A percentile compares a stretch with the other conserved stretches of the same genome.
phyloP scores from a whole-genome alignment of 2,797 vertebrate species.

The Sphenopsis melanotis region DNA sequence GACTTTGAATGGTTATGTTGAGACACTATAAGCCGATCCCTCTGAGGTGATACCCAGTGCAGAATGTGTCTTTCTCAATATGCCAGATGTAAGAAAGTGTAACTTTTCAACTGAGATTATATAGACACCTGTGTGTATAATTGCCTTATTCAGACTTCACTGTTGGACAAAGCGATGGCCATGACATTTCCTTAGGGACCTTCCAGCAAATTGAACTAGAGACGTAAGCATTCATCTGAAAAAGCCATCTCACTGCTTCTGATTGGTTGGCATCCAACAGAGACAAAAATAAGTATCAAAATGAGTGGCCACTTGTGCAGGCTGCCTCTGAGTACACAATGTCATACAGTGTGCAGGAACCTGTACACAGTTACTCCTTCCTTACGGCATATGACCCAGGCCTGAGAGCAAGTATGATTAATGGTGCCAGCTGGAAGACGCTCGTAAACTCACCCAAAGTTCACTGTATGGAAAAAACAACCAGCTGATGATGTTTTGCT shows the following conservation, averaged over 20 bases:
- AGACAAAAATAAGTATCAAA: not conserved
- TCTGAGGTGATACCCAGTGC: not conserved
- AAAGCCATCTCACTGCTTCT: not conserved
- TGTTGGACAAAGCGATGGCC: not conserved
- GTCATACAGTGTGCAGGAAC: fast-evolving
- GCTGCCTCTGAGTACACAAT: fast-evolving
- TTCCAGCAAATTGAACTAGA: not conserved
- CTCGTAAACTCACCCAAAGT: not conserved
- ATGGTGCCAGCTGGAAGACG: not conserved
- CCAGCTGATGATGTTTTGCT: not conserved
- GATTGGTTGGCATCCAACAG: not conserved
- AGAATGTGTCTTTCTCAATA: not conserved
- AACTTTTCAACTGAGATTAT: not conserved
- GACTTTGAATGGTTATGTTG: not conserved
- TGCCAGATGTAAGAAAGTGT: not conserved
- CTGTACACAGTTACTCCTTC: not conserved
- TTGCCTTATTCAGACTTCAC: not conserved
- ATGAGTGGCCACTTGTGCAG: not conserved
- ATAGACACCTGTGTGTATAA: not conserved
- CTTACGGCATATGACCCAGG: fast-evolving
- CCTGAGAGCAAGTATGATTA: not conserved
- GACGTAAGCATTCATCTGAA: not conserved
- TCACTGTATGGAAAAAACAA: not conserved
- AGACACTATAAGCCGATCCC: not conserved
- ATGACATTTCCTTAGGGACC: not conserved